phyloP scores from a whole-genome alignment of 1,140 invertebrate species.

The Melipona quadrifasciata region DNA sequence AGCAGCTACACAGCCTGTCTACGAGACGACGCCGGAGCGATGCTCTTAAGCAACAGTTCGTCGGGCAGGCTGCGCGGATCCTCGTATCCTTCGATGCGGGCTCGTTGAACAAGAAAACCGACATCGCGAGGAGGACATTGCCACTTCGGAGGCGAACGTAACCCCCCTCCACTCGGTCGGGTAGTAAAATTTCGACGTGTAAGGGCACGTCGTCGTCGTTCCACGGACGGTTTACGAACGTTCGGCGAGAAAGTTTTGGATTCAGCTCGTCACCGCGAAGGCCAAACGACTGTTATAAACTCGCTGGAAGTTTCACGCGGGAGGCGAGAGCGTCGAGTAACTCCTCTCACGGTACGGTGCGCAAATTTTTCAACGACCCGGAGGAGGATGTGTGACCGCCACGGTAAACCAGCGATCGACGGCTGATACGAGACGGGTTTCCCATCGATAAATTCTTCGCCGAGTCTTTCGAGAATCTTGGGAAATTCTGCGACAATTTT shows the following conservation, averaged over 20 bases:
- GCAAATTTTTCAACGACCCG: slow-evolving; percentile 22
- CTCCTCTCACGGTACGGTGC: slow-evolving; percentile 15
- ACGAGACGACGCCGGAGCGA: slow-evolving; percentile 22
- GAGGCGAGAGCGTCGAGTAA: background rate
- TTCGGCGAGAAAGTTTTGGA: slow-evolving; percentile 48
- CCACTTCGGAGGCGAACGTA: slow-evolving; percentile 15
- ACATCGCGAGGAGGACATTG: background rate
- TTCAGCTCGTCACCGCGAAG: slow-evolving; percentile 33
- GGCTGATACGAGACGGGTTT: background rate
- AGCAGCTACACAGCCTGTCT: slow-evolving; percentile 12
- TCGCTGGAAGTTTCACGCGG: slow-evolving; percentile 10
- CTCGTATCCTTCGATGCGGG: background rate
- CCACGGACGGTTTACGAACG: slow-evolving; percentile 26
- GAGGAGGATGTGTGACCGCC: background rate
- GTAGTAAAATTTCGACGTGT: slow-evolving; percentile 52
- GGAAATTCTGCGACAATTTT: too few species aligned
- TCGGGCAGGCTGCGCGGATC: slow-evolving; percentile 32
- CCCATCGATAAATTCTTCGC: background rate
- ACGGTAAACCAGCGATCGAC: too few species aligned
- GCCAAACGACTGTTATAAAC: slow-evolving; percentile 41
- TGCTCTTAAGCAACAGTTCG: slow-evolving; percentile 60
- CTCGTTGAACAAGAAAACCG: background rate
- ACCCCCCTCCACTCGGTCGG: slow-evolving; percentile 8
- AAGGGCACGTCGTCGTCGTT: slow-evolving; percentile 22
- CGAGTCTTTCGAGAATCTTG: too few species aligned